Percentiles rank a stretch among this genome's conserved stretches.
These are phyloP conservation scores for Platysteira castanea DNA, from an alignment of 2,113 vertebrate species.

Conservation along the genomic window DNA sequence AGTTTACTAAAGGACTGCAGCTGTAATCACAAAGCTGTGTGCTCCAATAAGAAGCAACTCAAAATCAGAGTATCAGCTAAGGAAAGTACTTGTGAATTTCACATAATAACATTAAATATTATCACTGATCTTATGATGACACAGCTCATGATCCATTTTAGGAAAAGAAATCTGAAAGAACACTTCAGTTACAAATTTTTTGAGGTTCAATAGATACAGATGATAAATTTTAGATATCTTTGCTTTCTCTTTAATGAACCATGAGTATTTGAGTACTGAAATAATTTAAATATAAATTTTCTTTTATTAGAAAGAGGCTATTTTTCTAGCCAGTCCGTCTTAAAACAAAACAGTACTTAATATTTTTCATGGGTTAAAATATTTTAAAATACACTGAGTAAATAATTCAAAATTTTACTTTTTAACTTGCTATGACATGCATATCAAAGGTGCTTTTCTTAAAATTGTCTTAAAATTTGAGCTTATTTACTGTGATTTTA, in stretches of 20 bases:
- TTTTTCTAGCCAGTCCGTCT: background rate
- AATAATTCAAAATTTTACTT: background rate
- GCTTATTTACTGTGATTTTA: conserved; percentile 16
- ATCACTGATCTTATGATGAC: background rate
- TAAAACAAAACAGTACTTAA: background rate
- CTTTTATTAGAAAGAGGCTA: background rate
- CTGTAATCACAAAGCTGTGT: background rate
- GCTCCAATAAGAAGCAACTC: background rate
- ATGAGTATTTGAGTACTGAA: background rate
- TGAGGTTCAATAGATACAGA: background rate
- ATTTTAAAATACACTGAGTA: background rate
- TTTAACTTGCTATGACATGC: background rate
- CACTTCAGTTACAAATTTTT: background rate
- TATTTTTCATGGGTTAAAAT: background rate
- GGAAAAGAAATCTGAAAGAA: background rate
- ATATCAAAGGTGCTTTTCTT: background rate
- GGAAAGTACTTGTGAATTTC: background rate
- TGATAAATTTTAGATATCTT: background rate
- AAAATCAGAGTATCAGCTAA: background rate
- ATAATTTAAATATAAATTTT: background rate
- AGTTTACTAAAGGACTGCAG: background rate
- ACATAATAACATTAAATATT: background rate
- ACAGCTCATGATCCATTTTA: background rate
- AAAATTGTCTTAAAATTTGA: background rate
- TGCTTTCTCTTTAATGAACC: background rate